phyloP scores from a whole-genome alignment of 2,113 vertebrate species.

The Perca schrenkii region DNA sequence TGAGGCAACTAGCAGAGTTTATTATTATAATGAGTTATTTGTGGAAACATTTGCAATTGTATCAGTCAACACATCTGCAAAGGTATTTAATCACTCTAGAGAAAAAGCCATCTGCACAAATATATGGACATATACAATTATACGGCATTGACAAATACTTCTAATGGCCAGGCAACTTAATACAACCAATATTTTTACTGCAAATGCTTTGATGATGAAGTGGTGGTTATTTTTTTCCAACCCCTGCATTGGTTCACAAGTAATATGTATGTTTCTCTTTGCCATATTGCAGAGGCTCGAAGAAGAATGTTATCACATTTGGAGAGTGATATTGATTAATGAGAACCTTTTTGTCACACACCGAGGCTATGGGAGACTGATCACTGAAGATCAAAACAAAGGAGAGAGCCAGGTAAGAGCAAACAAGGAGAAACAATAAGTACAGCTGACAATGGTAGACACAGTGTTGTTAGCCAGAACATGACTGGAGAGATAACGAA shows the following conservation, averaged over 20 bases:
- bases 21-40: not conserved
- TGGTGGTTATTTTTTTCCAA: conserved; percentile 14
- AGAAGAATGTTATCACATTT: conserved; percentile 77
- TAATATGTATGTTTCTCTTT: conserved; percentile 41
- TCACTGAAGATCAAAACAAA: conserved; percentile 77
- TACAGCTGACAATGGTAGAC: conserved; percentile 66
- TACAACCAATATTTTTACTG: not conserved
- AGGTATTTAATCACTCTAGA: not conserved
- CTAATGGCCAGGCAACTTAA: not conserved
- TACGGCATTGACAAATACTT: not conserved
- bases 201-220: conserved; percentile 25
- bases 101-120: conserved; percentile 8
- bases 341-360: conserved; percentile 75
- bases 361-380: conserved; percentile 67
- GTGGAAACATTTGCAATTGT: not conserved
- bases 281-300: conserved; percentile 60
- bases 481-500: conserved; percentile 48
- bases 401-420: conserved; percentile 67
- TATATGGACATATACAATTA: not conserved
- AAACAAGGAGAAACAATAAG: conserved; percentile 70
- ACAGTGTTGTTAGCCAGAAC: conserved; percentile 55
- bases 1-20: not conserved
- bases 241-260: conserved; percentile 26
- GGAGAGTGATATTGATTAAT: conserved; percentile 79
- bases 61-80: conserved; percentile 28